These are phyloP conservation scores for Eristalinus aeneus DNA, from an alignment of 2,888 invertebrate species.

Conservation along the genomic window DNA sequence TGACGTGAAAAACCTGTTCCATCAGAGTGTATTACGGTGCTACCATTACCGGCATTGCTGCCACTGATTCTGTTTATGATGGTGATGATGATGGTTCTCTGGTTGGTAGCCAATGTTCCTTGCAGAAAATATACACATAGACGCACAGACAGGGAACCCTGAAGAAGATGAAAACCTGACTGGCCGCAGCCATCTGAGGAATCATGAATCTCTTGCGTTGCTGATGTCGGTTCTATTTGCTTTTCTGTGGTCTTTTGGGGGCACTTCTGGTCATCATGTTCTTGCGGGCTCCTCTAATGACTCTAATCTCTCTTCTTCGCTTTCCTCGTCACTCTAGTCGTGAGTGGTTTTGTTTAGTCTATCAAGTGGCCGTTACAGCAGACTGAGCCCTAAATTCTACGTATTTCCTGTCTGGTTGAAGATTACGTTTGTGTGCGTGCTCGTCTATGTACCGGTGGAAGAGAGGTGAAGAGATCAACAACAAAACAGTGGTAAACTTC, in stretches of 20 bases:
- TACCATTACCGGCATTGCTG: not conserved
- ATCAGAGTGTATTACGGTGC: slow-evolving; percentile 34
- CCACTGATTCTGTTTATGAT: not conserved
- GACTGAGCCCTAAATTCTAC: slow-evolving; percentile 34
- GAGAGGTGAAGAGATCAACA: not conserved
- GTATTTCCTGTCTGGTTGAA: slow-evolving; percentile 58
- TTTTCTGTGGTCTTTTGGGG: not conserved
- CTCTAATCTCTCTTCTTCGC: slow-evolving; percentile 29
- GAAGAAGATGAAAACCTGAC: slow-evolving; percentile 41
- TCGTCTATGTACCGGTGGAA: slow-evolving; percentile 32
- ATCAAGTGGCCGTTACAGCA: slow-evolving; percentile 40
- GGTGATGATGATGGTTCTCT: not conserved
- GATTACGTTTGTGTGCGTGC: slow-evolving; percentile 3
- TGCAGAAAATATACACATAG: not conserved
- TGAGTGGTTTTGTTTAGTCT: slow-evolving; percentile 35
- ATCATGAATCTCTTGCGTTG: slow-evolving; percentile 24
- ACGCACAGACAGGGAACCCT: not conserved
- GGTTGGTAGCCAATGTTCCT: slow-evolving; percentile 12
- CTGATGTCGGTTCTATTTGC: slow-evolving; percentile 1
- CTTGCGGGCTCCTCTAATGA: slow-evolving; percentile 25
- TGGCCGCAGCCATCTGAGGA: slow-evolving; percentile 25
- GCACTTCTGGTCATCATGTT: slow-evolving; percentile 24
- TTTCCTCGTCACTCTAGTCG: slow-evolving; percentile 8
- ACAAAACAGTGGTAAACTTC: not conserved
- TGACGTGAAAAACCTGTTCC: slow-evolving; percentile 59